These are phyloP conservation scores for Nerophis lumbriciformis DNA, from an alignment of 2,113 vertebrate species.

Conservation along the genomic window DNA sequence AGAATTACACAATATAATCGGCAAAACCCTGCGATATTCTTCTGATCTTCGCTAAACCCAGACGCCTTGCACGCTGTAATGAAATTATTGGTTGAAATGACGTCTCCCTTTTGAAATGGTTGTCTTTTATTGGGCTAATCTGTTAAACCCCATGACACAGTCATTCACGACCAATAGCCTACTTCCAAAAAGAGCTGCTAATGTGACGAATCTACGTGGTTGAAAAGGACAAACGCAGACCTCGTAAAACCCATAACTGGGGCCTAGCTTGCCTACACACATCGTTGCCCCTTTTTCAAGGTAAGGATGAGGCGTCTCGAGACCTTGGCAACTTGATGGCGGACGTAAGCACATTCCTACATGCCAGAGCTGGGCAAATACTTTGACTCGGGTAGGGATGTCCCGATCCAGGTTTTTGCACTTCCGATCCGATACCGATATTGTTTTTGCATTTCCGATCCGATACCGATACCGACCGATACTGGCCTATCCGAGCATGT, in stretches of 20 bases:
- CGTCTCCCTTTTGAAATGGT: not conserved
- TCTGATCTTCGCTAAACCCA: not conserved
- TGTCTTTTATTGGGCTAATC: conserved; percentile 1
- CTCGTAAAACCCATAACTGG: not conserved
- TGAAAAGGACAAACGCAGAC: not conserved
- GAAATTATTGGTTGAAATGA: not conserved
- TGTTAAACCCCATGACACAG: not conserved
- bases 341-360: too few relatives aligned
- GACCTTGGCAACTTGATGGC: too few relatives aligned
- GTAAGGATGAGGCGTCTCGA: too few relatives aligned
- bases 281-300: too few relatives aligned
- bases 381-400: too few relatives aligned
- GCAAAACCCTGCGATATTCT: not conserved
- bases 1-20: not conserved
- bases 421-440: too few relatives aligned
- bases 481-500: too few relatives aligned
- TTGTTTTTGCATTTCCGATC: too few relatives aligned
- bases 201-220: not conserved
- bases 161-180: conserved; percentile 3
- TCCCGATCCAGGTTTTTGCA: too few relatives aligned
- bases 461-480: too few relatives aligned
- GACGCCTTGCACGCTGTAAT: not conserved
- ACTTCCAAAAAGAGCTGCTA: conserved; percentile 9
- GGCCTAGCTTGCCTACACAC: too few relatives aligned
- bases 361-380: too few relatives aligned